These are phyloP conservation scores for Bungarus multicinctus DNA, from an alignment of 2,113 vertebrate species.

Conservation along the genomic window DNA sequence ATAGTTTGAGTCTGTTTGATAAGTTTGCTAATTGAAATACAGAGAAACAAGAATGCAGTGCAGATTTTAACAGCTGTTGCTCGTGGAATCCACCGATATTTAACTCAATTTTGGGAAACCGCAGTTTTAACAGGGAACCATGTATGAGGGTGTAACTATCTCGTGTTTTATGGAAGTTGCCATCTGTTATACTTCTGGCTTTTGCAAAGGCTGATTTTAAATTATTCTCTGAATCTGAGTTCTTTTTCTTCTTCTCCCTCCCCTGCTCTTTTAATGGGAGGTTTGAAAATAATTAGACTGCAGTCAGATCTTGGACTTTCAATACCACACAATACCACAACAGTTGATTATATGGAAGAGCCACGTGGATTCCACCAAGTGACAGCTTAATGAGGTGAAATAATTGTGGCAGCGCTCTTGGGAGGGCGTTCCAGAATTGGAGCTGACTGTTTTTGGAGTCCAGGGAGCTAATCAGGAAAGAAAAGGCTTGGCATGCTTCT, in stretches of 20 bases:
- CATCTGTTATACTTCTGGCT: not conserved
- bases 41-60: not conserved
- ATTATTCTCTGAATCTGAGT: not conserved
- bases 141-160: not conserved
- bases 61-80: not conserved
- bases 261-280: not conserved
- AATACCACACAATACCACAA: not conserved
- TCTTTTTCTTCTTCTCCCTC: not conserved
- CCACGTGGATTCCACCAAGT: not conserved
- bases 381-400: not conserved
- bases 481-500: not conserved
- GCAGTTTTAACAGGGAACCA: not conserved
- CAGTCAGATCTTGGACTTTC: not conserved
- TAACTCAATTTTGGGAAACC: not conserved
- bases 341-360: not conserved
- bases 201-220: not conserved
- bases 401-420: not conserved
- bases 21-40: not conserved
- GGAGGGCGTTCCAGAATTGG: not conserved
- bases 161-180: not conserved
- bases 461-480: not conserved
- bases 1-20: not conserved
- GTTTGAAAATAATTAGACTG: not conserved
- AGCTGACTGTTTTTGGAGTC: not conserved
- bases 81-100: not conserved